Conservation (phyloP, 2,113 vertebrate genomes). For the Isichthys henryi region DNA sequence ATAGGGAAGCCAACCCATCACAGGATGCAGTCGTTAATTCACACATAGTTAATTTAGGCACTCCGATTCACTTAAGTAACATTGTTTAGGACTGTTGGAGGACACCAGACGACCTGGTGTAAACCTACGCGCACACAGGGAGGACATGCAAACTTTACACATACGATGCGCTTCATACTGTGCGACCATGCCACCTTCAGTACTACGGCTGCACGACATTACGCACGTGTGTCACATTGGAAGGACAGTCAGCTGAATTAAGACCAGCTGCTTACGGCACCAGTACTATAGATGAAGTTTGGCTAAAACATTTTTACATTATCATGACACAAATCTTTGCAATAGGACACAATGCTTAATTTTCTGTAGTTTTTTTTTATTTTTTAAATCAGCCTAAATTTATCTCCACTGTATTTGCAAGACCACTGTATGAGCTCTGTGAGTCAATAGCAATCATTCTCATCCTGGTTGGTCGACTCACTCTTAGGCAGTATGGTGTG, state of each 20-base stretch:
- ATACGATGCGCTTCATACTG: neutral
- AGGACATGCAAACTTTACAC: neutral
- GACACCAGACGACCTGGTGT: neutral
- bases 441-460: neutral
- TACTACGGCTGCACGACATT: neutral
- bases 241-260: neutral
- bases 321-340: neutral
- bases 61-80: neutral
- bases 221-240: neutral
- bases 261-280: neutral
- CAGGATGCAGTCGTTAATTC: neutral
- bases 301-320: neutral
- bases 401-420: neutral
- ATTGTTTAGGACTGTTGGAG: neutral
- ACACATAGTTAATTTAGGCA: neutral
- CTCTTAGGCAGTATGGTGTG: neutral
- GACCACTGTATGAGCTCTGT: neutral
- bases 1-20: neutral
- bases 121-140: neutral
- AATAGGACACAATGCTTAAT: neutral
- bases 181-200: neutral
- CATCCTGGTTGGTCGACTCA: neutral
- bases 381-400: neutral
- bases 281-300: neutral
- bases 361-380: neutral